Percentiles rank a stretch among this genome's conserved stretches.
Conservation (phyloP, 2,888 invertebrate genomes). For the Protula sp. region DNA sequence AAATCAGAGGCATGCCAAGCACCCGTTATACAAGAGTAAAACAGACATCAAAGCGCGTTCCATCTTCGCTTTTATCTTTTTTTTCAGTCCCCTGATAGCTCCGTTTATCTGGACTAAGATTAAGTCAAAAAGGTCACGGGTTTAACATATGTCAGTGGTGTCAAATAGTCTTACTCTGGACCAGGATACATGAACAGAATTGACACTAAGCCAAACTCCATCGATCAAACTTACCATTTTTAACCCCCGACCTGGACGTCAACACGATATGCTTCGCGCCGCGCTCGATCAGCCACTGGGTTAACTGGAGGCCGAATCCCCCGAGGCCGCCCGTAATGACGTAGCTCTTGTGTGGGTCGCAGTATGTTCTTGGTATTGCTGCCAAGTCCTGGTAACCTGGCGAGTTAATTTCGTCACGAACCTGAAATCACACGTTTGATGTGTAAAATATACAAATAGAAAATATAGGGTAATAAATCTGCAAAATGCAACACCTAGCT, state of each 20-base stretch:
- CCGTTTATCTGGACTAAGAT: too few relatives aligned
- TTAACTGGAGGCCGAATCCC: slow-evolving; percentile 90
- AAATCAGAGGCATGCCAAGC: too few relatives aligned
- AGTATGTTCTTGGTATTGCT: slow-evolving; percentile 79
- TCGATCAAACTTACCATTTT: too few relatives aligned
- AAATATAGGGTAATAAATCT: background rate
- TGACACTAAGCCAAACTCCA: too few relatives aligned
- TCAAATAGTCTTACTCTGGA: too few relatives aligned
- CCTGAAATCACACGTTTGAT: background rate
- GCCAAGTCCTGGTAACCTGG: slow-evolving; percentile 28
- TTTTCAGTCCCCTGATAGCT: too few relatives aligned
- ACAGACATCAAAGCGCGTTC: too few relatives aligned
- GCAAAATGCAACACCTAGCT: background rate
- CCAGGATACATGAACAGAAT: too few relatives aligned
- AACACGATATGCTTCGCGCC: slow-evolving; percentile 82
- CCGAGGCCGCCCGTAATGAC: slow-evolving; percentile 78
- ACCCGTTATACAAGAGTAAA: too few relatives aligned
- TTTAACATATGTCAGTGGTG: too few relatives aligned
- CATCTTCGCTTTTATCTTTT: too few relatives aligned
- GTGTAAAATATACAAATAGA: background rate
- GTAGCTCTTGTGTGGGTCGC: slow-evolving; percentile 58
- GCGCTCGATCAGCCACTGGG: slow-evolving; percentile 64
- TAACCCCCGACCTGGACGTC: slow-evolving; percentile 77
- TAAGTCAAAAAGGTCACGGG: too few relatives aligned
- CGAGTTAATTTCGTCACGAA: background rate